Evolutionary conservation across 2,113 vertebrate species (phyloP).

Genomic region (Otolemur garnettii): DNA sequence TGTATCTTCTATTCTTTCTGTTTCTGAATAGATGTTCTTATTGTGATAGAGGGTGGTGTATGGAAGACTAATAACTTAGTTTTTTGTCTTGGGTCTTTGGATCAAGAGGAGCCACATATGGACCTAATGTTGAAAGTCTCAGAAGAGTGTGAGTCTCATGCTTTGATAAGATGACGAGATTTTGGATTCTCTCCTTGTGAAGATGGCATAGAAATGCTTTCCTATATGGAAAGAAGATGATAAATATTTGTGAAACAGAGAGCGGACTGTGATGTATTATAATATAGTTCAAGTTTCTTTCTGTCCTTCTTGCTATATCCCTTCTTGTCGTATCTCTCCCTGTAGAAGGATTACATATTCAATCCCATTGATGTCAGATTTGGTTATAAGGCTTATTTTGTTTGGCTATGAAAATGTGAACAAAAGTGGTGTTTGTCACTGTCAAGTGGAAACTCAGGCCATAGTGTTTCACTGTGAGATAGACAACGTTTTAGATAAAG

Average conservation of each 20-base stretch:
- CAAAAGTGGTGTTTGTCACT: constrained; percentile 10
- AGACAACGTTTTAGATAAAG: not conserved
- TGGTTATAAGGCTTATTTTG: not conserved
- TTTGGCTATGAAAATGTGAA: constrained; percentile 37
- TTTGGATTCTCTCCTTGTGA: not conserved
- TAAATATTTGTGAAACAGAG: constrained; percentile 12
- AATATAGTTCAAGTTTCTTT: not conserved
- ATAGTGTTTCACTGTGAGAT: not conserved
- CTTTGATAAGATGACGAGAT: not conserved
- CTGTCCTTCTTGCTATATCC: not conserved
- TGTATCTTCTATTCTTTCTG: not conserved
- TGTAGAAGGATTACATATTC: not conserved
- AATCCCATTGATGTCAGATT: not conserved
- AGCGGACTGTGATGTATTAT: not conserved
- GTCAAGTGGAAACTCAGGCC: not conserved
- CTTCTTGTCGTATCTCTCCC: not conserved
- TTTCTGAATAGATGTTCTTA: not conserved
- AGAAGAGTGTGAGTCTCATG: not conserved
- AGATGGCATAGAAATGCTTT: not conserved
- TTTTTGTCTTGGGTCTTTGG: not conserved
- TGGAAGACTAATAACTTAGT: not conserved
- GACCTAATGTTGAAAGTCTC: not conserved
- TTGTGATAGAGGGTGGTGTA: not conserved
- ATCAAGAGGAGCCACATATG: not conserved
- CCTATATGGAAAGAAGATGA: not conserved